A percentile compares a stretch with the other conserved stretches of the same genome.
Evolutionary conservation across 2,888 invertebrate species (phyloP).

Genomic region (Pseudanteris insignis): DNA sequence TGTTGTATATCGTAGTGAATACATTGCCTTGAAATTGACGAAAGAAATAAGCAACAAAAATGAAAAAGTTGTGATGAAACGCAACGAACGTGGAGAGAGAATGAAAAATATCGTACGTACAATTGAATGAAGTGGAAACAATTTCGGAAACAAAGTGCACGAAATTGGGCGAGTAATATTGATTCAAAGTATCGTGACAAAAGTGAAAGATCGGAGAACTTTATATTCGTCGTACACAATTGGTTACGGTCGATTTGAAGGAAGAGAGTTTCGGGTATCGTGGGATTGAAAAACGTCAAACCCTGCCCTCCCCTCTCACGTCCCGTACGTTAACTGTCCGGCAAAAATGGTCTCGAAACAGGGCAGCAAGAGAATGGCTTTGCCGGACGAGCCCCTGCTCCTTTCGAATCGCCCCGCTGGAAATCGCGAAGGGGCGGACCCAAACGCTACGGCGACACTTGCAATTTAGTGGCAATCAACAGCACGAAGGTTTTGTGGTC

Average conservation of each 20-base stretch:
- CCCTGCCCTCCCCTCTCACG: too few relatives aligned
- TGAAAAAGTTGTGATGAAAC: not conserved
- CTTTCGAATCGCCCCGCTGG: constrained; percentile 38
- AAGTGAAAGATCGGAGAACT: constrained; percentile 8
- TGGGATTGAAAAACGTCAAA: constrained; percentile 53
- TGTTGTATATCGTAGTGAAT: too few relatives aligned
- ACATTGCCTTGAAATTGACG: too few relatives aligned
- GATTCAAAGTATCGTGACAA: constrained; percentile 12
- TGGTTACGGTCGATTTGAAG: constrained; percentile 16
- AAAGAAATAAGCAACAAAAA: too few relatives aligned
- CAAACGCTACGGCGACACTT: constrained; percentile 49
- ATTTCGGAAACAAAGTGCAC: too few relatives aligned
- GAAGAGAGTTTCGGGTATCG: constrained; percentile 35
- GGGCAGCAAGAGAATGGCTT: constrained; percentile 48
- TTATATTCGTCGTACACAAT: constrained; percentile 8
- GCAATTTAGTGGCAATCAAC: constrained; percentile 65
- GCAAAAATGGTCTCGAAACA: constrained; percentile 55
- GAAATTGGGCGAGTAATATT: not conserved
- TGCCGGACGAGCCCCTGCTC: constrained; percentile 42
- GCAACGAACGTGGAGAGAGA: not conserved
- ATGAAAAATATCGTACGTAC: not conserved
- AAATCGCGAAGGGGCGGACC: constrained; percentile 37
- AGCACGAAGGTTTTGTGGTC: constrained; percentile 63
- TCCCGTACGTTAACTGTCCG: constrained; percentile 42
- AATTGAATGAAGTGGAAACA: constrained; percentile 2